These are phyloP conservation scores for Alaudala cheleensis DNA, from an alignment of 2,113 vertebrate genomes.

Conservation along the genomic window DNA sequence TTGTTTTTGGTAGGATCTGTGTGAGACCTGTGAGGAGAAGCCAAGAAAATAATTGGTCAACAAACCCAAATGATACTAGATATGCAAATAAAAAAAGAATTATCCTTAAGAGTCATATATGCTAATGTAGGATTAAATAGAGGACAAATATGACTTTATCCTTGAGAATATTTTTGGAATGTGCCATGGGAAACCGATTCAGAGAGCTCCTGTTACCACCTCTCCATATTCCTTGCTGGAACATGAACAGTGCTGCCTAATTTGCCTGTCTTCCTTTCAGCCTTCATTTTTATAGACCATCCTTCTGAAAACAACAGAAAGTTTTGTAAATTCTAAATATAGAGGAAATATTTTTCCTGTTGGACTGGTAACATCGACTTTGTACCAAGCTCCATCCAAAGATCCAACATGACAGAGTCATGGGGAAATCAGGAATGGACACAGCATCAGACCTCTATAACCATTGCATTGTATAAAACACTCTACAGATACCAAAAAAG, in stretches of 20 bases:
- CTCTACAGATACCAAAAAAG: neutral
- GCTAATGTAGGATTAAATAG: neutral
- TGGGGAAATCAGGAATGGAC: neutral
- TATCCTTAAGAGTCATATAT: neutral
- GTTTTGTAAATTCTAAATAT: neutral
- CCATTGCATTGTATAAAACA: neutral
- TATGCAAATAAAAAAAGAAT: neutral
- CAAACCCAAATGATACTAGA: neutral
- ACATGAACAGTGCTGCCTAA: neutral
- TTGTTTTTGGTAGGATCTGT: neutral
- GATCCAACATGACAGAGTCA: neutral
- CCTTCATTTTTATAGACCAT: neutral
- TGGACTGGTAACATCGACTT: neutral
- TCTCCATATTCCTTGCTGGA: neutral
- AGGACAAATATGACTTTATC: neutral
- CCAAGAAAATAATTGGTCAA: neutral
- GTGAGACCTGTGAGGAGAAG: neutral
- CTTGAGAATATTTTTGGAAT: neutral
- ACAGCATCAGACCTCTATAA: neutral
- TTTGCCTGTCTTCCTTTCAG: neutral
- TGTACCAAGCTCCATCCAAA: neutral
- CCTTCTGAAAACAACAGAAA: neutral
- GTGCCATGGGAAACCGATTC: fast-evolving
- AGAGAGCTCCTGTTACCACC: neutral
- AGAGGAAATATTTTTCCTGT: neutral